Evolutionary conservation across 2,888 invertebrate species (phyloP).

Genomic region (Bombylius major): DNA sequence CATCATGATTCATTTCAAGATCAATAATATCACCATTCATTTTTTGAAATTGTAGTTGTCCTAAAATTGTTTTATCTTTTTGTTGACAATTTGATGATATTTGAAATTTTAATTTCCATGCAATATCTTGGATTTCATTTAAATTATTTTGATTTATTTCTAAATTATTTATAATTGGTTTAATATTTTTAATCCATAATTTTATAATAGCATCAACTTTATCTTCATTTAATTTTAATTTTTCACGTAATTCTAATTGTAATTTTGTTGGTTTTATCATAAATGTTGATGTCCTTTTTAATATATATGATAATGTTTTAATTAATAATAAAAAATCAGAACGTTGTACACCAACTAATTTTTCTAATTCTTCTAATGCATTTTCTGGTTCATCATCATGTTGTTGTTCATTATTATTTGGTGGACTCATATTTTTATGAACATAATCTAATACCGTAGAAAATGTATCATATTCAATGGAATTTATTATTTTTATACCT

Average conservation of each 20-base stretch:
- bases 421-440: constrained; percentile 32
- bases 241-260: constrained; percentile 38
- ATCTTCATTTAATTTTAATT: constrained; percentile 38
- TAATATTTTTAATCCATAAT: constrained; percentile 41
- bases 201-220: constrained; percentile 44
- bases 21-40: constrained; percentile 35
- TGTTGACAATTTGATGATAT: constrained; percentile 38
- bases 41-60: constrained; percentile 39
- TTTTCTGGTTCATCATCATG: constrained; percentile 27
- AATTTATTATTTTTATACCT: constrained; percentile 35
- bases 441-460: constrained; percentile 33
- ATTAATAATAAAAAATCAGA: constrained; percentile 31
- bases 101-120: constrained; percentile 45
- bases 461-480: constrained; percentile 30
- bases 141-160: constrained; percentile 30
- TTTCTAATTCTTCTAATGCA: constrained; percentile 32
- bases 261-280: constrained; percentile 43
- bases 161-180: constrained; percentile 41
- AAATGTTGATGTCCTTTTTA: constrained; percentile 39
- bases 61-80: constrained; percentile 37
- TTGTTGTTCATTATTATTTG: constrained; percentile 10
- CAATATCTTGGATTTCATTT: constrained; percentile 40
- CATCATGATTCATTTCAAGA: constrained; percentile 41
- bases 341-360: constrained; percentile 30
- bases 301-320: constrained; percentile 38